These are phyloP conservation scores for Lutraria lutraria DNA, from an alignment of 2,888 invertebrate species.

Conservation along the genomic window DNA sequence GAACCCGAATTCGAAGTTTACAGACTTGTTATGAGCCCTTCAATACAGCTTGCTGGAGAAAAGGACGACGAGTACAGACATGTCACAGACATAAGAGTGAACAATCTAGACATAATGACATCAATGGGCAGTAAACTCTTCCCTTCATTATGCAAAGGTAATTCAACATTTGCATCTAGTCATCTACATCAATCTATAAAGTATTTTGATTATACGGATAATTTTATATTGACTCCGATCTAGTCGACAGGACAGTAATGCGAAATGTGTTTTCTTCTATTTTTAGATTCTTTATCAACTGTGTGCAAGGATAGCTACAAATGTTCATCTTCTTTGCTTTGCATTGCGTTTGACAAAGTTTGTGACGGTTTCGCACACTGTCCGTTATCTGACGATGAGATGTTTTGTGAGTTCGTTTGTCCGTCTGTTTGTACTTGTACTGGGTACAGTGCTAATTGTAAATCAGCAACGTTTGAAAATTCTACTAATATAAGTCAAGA, in stretches of 20 bases:
- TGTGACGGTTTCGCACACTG: slow-evolving; percentile 69
- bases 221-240: neutral
- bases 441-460: slow-evolving; percentile 51
- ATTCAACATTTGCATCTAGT: neutral
- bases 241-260: too few relatives aligned
- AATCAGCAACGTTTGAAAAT: neutral
- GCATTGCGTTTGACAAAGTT: slow-evolving; percentile 40
- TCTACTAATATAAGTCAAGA: neutral
- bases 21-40: slow-evolving; percentile 2
- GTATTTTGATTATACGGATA: neutral
- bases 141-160: slow-evolving; percentile 25
- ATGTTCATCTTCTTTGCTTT: slow-evolving; percentile 21
- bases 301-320: slow-evolving; percentile 2
- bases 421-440: slow-evolving; percentile 45
- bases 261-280: neutral
- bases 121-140: neutral
- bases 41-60: too few relatives aligned
- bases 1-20: slow-evolving; percentile 2
- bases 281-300: slow-evolving; percentile 3
- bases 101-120: neutral
- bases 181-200: neutral
- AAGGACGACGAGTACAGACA: neutral
- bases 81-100: slow-evolving; percentile 19
- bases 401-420: slow-evolving; percentile 55
- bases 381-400: slow-evolving; percentile 45